Base-by-base conservation (phyloP, 2,888 invertebrate genomes). In the Entomobrya proxima region DNA sequence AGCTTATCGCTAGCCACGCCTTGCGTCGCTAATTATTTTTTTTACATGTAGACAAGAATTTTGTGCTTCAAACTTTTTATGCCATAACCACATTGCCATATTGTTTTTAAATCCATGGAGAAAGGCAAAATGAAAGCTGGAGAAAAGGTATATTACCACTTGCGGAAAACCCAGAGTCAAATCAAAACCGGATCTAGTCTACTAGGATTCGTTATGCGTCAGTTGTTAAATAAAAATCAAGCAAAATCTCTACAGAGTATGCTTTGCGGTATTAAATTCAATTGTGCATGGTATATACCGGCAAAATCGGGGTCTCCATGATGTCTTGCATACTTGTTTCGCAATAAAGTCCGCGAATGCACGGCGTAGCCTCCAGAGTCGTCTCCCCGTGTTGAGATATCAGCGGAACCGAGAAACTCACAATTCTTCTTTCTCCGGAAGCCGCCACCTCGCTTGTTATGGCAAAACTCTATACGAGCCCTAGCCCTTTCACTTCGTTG, bases 401-500 rank as follows among this genome's bases (percentile, higher is more conserved):
- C 85, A 35, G 84, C 83, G 30, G 88, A 85, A 37, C 87, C 77
- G 24, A 86, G 24, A 79, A 81, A 83, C 72, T 87, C 76, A 47
- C 67, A 40, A 35, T 83, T 64, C n/a, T 82, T 47, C 80, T 79
- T 55, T 77, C 88, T 50, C 67, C 77, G 61, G 44, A 75, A 76
- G 58, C 86, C 79, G 47, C 88, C 74, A 40, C 82, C 86, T 84
- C 35, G 50, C 64, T 86, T 87, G 40, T 75, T 83, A 37, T 86
- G 86, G 55, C 89, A 87, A 76, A 90, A 88, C 58, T 90, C 90
- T 21, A 89, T 81, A 5, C 90, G 87, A 44, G 89, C 90, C 50
- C 88, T 55, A 21, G 90, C 90, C 58, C 89, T 82, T 40, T 88
- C 88, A 87, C 90, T 89, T 78, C 90, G 77, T 15, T 88, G 89